These are phyloP conservation scores for Tridacna gigas DNA, from an alignment of 2,888 invertebrate species.

Conservation along the genomic window DNA sequence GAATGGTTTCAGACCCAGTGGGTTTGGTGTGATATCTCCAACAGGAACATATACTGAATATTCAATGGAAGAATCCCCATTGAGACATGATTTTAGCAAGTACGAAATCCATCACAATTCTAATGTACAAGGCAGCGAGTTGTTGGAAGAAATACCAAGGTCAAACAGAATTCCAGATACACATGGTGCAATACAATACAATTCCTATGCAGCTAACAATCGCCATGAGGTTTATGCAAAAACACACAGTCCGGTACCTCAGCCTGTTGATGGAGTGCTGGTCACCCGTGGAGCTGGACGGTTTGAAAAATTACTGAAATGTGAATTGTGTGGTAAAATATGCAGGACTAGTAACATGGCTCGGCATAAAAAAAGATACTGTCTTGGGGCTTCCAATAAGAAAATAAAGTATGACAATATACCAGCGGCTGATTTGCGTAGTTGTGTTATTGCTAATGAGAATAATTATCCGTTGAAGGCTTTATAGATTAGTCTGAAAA, in stretches of 20 bases:
- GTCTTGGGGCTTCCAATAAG: conserved; percentile 21
- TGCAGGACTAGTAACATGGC: conserved; percentile 63
- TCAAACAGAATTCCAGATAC: not conserved
- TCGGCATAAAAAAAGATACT: conserved; percentile 58
- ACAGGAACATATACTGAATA: too few relatives aligned
- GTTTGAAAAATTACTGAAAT: conserved; percentile 57
- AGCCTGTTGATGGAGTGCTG: conserved; percentile 48
- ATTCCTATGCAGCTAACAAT: not conserved
- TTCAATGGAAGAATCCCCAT: too few relatives aligned
- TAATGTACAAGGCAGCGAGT: not conserved
- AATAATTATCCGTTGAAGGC: too few relatives aligned
- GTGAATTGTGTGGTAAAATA: conserved; percentile 55
- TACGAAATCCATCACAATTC: not conserved
- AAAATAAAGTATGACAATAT: not conserved
- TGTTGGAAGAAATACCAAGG: not conserved
- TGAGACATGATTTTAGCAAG: too few relatives aligned
- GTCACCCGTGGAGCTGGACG: conserved; percentile 60
- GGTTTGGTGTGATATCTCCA: not conserved
- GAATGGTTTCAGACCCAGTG: not conserved
- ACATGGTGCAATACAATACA: not conserved
- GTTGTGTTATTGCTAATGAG: not conserved
- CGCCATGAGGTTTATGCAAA: not conserved
- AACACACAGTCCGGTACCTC: not conserved
- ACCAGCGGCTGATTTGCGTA: not conserved
- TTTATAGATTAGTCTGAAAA: too few relatives aligned